Evolutionary conservation across 2,113 vertebrate genomes (phyloP), one percentile per base, ranked within the genome.

Genomic region (Sylvia atricapilla): DNA sequence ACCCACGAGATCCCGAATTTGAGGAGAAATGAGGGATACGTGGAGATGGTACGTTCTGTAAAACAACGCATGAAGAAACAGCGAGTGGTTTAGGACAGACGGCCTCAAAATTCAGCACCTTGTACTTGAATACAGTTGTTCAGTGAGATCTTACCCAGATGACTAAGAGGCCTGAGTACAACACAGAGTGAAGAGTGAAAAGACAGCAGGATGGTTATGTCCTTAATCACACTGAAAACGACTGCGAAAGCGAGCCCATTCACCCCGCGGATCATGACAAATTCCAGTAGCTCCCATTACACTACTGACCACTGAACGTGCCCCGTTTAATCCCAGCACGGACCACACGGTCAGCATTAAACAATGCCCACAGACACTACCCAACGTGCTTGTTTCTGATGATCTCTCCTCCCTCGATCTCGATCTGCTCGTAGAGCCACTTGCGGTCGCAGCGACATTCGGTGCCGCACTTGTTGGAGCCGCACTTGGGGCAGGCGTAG

Each of bases 371-470:
- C 19, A 10, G 3, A 28, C 43, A 27, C 93, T 98, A 99, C 49
- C 97, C 79, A 41, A 96, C 98, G 6, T 98, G 99, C 93, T 99
- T 99, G 81, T 99, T 99, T 53, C 98, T 98, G 81, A 99, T 99
- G 91, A 99, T 98, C 93, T 99, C 99, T 5, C 99, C 99, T 3
- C 99, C 99, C 95, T 99, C 99, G 12, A 99, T 99, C 93, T 99
- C 99, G 74, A 99, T 99, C 93, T 99, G 99, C 91, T 99, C 99
- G 52, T 99, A 99, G 0, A 99, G 97, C 99, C 99, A 99, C 97
- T 99, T 99, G 95, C 99, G 98, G 97, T 99, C 99, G 14, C 99
- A 99, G 94, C 99, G 99, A 63, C 99, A 99, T 37, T 99, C 99
- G 0, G 98, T 98, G 20, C 99, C 99, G 3, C 99, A 99, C 77